Conservation (phyloP, 2,888 invertebrate species). For the Heterodera filipjevi region DNA sequence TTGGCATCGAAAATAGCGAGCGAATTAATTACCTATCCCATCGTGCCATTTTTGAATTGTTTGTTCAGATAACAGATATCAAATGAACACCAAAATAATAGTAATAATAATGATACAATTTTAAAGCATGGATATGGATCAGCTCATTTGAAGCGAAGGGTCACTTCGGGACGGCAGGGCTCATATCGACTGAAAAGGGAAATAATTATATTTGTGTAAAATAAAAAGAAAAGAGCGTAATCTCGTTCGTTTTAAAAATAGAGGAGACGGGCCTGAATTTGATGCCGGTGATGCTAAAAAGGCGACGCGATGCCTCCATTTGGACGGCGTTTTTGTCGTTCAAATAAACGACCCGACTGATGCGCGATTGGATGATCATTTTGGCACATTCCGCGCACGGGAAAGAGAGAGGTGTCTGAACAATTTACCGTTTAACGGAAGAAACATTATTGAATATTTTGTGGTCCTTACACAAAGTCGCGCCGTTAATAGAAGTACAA, state of each 20-base stretch:
- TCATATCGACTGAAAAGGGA: background rate
- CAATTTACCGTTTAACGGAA: background rate
- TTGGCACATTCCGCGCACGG: slow-evolving; percentile 98
- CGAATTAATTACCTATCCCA: too few species aligned
- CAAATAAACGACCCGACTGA: slow-evolving; percentile 44
- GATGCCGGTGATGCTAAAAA: slow-evolving; percentile 37
- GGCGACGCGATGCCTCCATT: slow-evolving; percentile 42
- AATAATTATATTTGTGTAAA: background rate
- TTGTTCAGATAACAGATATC: too few species aligned
- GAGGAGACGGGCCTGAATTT: slow-evolving; percentile 31
- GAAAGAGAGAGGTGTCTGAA: slow-evolving; percentile 79
- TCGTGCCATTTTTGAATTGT: too few species aligned
- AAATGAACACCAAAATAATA: too few species aligned
- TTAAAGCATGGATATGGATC: background rate
- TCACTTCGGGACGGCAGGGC: background rate
- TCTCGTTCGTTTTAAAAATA: background rate
- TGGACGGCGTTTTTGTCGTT: slow-evolving; percentile 42
- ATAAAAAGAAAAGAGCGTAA: background rate
- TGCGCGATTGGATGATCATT: slow-evolving; percentile 77
- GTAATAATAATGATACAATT: too few species aligned
- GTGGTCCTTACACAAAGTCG: slow-evolving; percentile 73
- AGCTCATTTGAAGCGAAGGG: slow-evolving; percentile 1
- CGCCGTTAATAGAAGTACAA: slow-evolving; percentile 75
- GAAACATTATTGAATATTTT: background rate
- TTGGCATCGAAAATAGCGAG: too few species aligned